These are phyloP conservation scores for Pseudanteris insignis DNA, from an alignment of 2,888 invertebrate genomes.

Conservation along the genomic window DNA sequence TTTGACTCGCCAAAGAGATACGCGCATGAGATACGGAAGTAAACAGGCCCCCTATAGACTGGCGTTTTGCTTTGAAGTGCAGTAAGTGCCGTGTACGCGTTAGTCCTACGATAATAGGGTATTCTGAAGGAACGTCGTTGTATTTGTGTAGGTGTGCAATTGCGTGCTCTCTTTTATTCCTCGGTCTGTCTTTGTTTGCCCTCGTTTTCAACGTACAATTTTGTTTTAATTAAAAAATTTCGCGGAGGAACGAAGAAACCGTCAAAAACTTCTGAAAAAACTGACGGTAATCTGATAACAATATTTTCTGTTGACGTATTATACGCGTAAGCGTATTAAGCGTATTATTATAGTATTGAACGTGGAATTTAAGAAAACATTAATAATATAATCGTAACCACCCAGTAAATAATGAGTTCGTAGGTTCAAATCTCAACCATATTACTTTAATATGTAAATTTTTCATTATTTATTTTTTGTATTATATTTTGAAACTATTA, in stretches of 20 bases:
- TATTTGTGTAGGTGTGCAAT: constrained; percentile 15
- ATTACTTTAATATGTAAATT: no score
- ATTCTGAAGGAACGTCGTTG: constrained; percentile 32
- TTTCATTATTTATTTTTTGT: no score
- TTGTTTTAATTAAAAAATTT: constrained; percentile 52
- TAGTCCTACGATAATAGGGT: constrained; percentile 45
- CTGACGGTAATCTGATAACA: no score
- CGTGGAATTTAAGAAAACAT: no score
- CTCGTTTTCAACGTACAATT: constrained; percentile 31
- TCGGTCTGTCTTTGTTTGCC: constrained; percentile 18
- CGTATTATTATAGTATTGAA: no score
- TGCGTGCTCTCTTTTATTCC: constrained; percentile 30
- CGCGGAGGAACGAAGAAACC: constrained; percentile 27
- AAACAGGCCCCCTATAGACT: constrained; percentile 32
- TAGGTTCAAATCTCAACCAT: no score
- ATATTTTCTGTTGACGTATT: no score
- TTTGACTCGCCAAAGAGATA: constrained; percentile 36
- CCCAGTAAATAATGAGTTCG: no score
- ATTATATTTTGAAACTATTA: no score
- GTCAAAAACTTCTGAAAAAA: not conserved
- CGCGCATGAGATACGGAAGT: constrained; percentile 40
- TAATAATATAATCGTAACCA: no score
- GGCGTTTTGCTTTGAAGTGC: constrained; percentile 45
- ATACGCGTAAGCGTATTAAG: no score
- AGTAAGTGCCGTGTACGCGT: constrained; percentile 46